Percentiles rank a stretch among this genome's conserved stretches.
phyloP scores from a whole-genome alignment of 2,113 vertebrate species.

The Pipa parva region DNA sequence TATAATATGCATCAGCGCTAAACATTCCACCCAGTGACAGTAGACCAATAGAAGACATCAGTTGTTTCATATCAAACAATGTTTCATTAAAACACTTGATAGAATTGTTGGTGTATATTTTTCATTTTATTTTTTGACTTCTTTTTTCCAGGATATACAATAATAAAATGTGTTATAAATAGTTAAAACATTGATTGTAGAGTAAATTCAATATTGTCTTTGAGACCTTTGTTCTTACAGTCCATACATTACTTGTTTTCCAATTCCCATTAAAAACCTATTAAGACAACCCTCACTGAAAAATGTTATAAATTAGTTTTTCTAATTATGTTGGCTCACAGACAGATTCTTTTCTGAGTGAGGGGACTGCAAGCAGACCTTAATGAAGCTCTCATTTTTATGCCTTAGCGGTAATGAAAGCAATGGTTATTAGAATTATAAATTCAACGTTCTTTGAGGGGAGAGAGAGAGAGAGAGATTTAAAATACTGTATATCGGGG shows the following conservation, averaged over 20 bases:
- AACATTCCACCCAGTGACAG: too few relatives aligned
- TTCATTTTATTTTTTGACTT: too few relatives aligned
- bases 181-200: too few relatives aligned
- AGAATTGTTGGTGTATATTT: too few relatives aligned
- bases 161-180: background rate
- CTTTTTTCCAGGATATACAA: too few relatives aligned
- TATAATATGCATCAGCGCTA: too few relatives aligned
- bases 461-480: too few relatives aligned
- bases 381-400: background rate
- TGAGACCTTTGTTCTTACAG: background rate
- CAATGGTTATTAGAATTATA: background rate
- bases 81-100: too few relatives aligned
- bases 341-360: background rate
- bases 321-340: slow-evolving; percentile 1
- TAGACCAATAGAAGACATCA: too few relatives aligned
- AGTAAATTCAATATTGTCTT: background rate
- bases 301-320: slow-evolving; percentile 1
- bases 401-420: background rate
- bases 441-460: too few relatives aligned
- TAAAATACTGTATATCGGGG: too few relatives aligned
- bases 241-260: slow-evolving; percentile 1
- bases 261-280: background rate
- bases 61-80: too few relatives aligned
- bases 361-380: background rate
- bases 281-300: background rate